A percentile compares a stretch with the other conserved stretches of the same genome.
These are phyloP conservation scores for Drosophila kurseongensis DNA, from an alignment of 1,140 invertebrate genomes.

Conservation along the genomic window DNA sequence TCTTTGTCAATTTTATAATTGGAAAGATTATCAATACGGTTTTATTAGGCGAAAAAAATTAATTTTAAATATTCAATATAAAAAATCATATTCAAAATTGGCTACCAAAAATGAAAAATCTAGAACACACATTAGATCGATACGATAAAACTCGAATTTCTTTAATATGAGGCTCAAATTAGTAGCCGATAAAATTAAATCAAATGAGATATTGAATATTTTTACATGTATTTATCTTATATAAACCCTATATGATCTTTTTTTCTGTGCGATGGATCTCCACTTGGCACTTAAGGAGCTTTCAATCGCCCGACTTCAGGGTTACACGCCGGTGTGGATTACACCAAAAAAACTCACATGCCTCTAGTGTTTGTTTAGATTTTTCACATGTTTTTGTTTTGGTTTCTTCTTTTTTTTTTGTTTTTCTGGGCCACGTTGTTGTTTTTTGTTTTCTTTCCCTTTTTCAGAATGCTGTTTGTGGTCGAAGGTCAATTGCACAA, in stretches of 20 bases:
- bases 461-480: constrained; percentile 37
- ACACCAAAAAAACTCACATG: constrained; percentile 43
- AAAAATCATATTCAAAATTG: too few relatives aligned
- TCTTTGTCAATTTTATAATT: too few relatives aligned
- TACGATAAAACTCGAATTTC: too few relatives aligned
- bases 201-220: too few relatives aligned
- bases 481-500: constrained; percentile 53
- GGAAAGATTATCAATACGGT: too few relatives aligned
- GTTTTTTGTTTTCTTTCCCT: constrained; percentile 36
- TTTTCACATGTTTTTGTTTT: constrained; percentile 69
- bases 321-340: constrained; percentile 56
- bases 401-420: constrained; percentile 43
- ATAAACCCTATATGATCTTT: neutral
- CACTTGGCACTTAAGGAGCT: constrained; percentile 64
- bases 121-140: too few relatives aligned
- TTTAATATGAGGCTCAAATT: too few relatives aligned
- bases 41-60: too few relatives aligned
- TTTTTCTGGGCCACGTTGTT: constrained; percentile 34
- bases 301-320: constrained; percentile 44
- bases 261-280: constrained; percentile 32
- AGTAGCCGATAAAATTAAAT: too few relatives aligned
- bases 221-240: neutral
- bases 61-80: too few relatives aligned
- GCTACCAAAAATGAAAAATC: too few relatives aligned
- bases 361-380: constrained; percentile 53